Conservation (phyloP, 2,113 vertebrate genomes). For the Ochotona princeps region DNA sequence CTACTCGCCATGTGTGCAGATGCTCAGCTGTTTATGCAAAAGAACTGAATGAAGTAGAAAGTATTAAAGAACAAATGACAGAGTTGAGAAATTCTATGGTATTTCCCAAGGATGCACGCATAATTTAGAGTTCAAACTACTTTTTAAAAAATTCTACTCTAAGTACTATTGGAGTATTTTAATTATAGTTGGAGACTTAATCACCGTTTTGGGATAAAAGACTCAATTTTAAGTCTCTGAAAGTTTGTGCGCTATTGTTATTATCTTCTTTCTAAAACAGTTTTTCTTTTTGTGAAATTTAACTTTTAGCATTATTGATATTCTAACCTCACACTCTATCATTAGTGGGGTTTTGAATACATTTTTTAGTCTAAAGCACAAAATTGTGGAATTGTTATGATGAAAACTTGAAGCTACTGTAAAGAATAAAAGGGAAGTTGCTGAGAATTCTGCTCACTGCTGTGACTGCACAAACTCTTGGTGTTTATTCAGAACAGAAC, state of each 20-base stretch:
- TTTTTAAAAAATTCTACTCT: slow-evolving; percentile 5
- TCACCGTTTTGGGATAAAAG: neutral
- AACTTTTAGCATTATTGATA: neutral
- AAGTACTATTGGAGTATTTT: slow-evolving; percentile 3
- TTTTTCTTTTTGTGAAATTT: slow-evolving; percentile 29
- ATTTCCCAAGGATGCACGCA: neutral
- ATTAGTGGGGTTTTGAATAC: neutral
- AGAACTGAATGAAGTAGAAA: neutral
- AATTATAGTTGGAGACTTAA: slow-evolving; percentile 17
- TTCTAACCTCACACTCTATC: neutral
- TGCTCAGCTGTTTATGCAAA: neutral
- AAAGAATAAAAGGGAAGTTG: neutral
- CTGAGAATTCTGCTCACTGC: neutral
- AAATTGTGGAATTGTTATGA: slow-evolving; percentile 16
- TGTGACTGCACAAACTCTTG: neutral
- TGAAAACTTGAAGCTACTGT: slow-evolving; percentile 3
- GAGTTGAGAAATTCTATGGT: neutral
- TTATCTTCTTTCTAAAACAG: slow-evolving; percentile 6
- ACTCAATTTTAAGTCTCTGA: slow-evolving; percentile 20
- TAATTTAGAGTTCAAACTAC: neutral
- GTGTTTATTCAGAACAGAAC: neutral
- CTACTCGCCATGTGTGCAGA: neutral
- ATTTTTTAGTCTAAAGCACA: neutral
- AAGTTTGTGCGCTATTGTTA: neutral
- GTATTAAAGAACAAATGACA: neutral